These are phyloP conservation scores for Fragum whitleyi DNA, from an alignment of 2,888 invertebrate genomes.

Conservation along the genomic window DNA sequence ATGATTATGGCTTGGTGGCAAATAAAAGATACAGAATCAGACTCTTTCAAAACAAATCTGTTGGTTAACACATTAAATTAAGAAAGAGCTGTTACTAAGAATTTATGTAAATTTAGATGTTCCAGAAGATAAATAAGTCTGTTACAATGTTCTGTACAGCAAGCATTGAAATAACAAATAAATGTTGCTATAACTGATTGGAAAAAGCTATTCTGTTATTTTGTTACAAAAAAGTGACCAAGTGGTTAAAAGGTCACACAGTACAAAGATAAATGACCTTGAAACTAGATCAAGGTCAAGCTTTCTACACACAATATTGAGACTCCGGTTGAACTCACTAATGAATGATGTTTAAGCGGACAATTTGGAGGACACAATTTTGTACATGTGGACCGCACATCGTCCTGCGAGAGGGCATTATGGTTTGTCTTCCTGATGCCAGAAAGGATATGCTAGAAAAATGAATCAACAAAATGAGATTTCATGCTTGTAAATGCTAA, in stretches of 20 bases:
- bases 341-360: conserved; percentile 53
- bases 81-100: no score
- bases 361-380: conserved; percentile 64
- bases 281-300: conserved; percentile 30
- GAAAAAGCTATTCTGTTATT: conserved; percentile 15
- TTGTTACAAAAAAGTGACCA: conserved; percentile 14
- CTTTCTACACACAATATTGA: conserved; percentile 43
- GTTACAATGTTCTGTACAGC: conserved; percentile 19
- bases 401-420: conserved; percentile 28
- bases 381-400: conserved; percentile 45
- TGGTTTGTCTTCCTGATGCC: conserved; percentile 16
- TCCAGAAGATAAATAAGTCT: background rate
- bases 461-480: conserved; percentile 10
- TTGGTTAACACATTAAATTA: no score
- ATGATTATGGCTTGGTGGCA: no score
- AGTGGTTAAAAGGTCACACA: conserved; percentile 21
- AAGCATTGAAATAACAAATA: conserved; percentile 26
- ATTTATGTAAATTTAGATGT: no score
- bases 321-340: conserved; percentile 56
- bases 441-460: conserved; percentile 22
- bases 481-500: background rate
- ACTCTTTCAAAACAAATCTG: no score
- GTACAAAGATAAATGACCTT: conserved; percentile 27
- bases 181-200: conserved; percentile 24
- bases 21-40: no score